Conservation (phyloP, 2,888 invertebrate genomes). For the Biston stratarius region DNA sequence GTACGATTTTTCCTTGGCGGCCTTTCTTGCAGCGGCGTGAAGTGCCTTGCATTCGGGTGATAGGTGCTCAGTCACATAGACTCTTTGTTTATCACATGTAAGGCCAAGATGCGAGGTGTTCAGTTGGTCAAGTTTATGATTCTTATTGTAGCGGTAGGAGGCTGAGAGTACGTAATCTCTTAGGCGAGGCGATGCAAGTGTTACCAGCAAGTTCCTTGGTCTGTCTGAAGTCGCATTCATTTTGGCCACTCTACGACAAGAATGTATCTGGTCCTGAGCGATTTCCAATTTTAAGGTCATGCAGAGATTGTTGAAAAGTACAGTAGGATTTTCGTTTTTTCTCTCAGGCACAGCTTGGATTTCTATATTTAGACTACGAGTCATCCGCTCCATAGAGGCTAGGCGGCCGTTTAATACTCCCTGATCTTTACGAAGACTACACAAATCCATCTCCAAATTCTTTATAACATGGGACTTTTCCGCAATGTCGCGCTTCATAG, state of each 20-base stretch:
- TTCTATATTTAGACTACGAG: constrained; percentile 24
- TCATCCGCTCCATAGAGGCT: constrained; percentile 13
- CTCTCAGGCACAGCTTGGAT: constrained; percentile 22
- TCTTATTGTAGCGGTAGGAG: background rate
- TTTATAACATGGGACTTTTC: background rate
- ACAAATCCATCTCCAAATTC: background rate
- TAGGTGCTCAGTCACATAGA: background rate
- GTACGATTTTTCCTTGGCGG: background rate
- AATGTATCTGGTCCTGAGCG: background rate
- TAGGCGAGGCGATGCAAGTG: background rate
- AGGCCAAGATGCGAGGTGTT: constrained; percentile 1
- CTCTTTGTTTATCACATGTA: background rate
- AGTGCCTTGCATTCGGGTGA: constrained; percentile 2
- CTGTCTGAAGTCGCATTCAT: background rate
- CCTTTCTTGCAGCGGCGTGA: constrained; percentile 1
- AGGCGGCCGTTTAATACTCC: constrained; percentile 3
- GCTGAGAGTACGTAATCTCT: background rate
- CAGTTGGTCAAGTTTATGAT: background rate
- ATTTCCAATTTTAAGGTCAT: background rate
- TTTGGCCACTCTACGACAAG: constrained; percentile 1
- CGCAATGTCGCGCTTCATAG: background rate
- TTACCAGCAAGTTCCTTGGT: background rate
- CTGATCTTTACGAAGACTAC: background rate
- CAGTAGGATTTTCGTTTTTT: background rate
- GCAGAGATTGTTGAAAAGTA: background rate